These are phyloP conservation scores for Rhingia rostrata DNA, from an alignment of 2,888 invertebrate genomes.

Conservation along the genomic window DNA sequence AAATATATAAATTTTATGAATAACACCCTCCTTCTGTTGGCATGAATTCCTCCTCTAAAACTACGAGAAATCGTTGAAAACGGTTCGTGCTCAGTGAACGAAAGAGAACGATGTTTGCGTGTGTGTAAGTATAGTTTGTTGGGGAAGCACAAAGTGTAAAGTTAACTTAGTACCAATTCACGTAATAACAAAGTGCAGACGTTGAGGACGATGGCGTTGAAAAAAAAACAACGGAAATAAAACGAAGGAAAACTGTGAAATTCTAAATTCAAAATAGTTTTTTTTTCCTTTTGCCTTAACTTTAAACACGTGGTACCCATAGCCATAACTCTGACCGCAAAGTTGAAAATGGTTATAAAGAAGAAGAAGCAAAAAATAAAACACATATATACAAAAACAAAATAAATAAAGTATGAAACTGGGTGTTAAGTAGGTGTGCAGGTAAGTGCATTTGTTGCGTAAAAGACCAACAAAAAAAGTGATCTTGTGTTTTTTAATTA, in stretches of 20 bases:
- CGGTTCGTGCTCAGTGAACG: slow-evolving; percentile 10
- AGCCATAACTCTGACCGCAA: slow-evolving; percentile 48
- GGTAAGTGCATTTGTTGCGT: too few relatives aligned
- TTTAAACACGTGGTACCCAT: slow-evolving; percentile 19
- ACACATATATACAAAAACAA: neutral
- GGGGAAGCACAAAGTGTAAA: slow-evolving; percentile 6
- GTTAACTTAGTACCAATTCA: slow-evolving; percentile 11
- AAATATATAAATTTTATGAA: slow-evolving; percentile 19
- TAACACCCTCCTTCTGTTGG: neutral
- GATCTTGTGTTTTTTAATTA: too few relatives aligned
- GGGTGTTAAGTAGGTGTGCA: neutral
- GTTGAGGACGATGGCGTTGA: neutral
- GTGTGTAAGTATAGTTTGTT: neutral
- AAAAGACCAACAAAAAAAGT: too few relatives aligned
- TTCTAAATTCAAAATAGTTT: slow-evolving; percentile 51
- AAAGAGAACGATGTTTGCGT: neutral
- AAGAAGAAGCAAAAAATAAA: slow-evolving; percentile 19
- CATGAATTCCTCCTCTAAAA: slow-evolving; percentile 30
- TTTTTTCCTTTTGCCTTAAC: slow-evolving; percentile 13
- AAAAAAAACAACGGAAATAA: slow-evolving; percentile 3
- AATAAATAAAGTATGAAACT: neutral
- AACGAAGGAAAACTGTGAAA: slow-evolving; percentile 25
- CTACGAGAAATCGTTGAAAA: slow-evolving; percentile 52
- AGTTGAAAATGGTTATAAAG: slow-evolving; percentile 54
- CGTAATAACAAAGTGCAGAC: slow-evolving; percentile 11